Evolutionary conservation across 1,140 invertebrate genomes (phyloP).

Genomic region (Aphis gossypii): DNA sequence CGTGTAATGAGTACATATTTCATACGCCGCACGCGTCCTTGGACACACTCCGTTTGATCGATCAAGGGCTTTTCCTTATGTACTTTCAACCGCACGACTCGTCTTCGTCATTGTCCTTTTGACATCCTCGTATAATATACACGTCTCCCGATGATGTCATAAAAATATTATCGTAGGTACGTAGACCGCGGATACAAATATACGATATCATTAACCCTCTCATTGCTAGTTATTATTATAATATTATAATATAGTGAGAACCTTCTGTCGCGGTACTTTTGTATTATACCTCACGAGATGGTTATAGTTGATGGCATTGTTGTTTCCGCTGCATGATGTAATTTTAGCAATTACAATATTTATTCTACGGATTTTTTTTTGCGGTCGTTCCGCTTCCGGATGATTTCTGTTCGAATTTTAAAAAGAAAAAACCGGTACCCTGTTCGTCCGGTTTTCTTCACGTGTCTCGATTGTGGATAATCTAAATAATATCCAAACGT

Average conservation of each 20-base stretch:
- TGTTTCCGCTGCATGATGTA: neutral
- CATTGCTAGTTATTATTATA: neutral
- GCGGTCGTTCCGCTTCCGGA: neutral
- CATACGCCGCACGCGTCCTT: neutral
- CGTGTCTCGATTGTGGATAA: neutral
- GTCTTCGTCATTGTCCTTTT: slow-evolving; percentile 7
- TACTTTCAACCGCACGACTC: slow-evolving; percentile 11
- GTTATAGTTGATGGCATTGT: neutral
- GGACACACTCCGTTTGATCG: neutral
- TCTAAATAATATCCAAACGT: neutral
- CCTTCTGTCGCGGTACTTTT: neutral
- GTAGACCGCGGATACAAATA: neutral
- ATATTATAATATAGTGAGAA: neutral
- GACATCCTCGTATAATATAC: neutral
- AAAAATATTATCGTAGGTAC: neutral
- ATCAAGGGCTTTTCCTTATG: slow-evolving; percentile 27
- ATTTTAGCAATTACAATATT: neutral
- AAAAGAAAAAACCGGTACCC: neutral
- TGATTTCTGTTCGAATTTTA: neutral
- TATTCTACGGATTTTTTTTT: neutral
- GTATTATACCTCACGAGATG: neutral
- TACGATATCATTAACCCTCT: neutral
- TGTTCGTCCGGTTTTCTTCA: neutral
- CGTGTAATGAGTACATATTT: neutral
- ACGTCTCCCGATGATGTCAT: neutral